Conservation (phyloP, 2,113 vertebrate genomes). For the Eurystomus gularis region DNA sequence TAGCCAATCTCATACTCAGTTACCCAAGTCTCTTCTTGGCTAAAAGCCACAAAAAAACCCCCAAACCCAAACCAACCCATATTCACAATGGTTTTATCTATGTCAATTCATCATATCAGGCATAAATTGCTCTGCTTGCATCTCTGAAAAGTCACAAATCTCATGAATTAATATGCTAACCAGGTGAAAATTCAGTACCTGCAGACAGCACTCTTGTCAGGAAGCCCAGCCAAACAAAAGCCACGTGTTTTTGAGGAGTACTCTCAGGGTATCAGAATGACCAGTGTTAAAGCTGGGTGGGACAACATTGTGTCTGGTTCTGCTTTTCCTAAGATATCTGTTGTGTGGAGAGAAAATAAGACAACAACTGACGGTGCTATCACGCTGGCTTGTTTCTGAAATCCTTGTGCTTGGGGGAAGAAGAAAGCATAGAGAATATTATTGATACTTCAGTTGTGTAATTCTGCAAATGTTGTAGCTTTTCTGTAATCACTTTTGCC, state of each 20-base stretch:
- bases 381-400: constrained; percentile 15
- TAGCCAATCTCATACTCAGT: no score
- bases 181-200: no score
- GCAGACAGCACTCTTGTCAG: no score
- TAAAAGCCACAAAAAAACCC: no score
- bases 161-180: no score
- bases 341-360: not conserved
- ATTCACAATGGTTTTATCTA: no score
- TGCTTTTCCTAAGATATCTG: not conserved
- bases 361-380: not conserved
- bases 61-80: no score
- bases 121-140: no score
- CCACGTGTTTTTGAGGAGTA: not conserved
- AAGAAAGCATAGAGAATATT: constrained; percentile 28
- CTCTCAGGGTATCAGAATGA: not conserved
- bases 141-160: no score
- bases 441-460: constrained; percentile 13
- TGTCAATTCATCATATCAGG: no score
- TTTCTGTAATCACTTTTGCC: constrained; percentile 67
- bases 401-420: constrained; percentile 29
- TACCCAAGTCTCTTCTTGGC: no score
- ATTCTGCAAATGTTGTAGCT: constrained; percentile 19
- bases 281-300: not conserved
- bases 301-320: not conserved
- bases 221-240: not conserved